Evolutionary conservation across 2,113 vertebrate genomes (phyloP), one percentile per base, ranked within the genome.

Genomic region (Acrocephalus arundinaceus): DNA sequence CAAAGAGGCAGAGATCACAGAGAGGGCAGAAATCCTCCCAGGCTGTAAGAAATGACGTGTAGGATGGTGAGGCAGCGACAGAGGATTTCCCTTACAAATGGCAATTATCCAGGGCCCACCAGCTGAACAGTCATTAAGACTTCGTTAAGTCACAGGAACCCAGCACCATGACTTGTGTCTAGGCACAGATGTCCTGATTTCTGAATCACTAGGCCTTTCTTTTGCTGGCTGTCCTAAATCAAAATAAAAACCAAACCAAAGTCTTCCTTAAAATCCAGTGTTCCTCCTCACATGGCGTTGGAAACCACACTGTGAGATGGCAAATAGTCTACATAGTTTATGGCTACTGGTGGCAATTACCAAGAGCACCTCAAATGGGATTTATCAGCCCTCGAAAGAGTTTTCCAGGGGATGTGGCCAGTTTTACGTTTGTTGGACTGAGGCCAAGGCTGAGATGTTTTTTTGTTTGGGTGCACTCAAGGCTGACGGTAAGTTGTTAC

Each of bases 311-410:
- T 49, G 35, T 57, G 45, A 52, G 73, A 28, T 52, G 70, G 73
- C 66, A 88, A 96, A 96, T 77, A 90, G 37, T 92, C 80, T 52
- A 18, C 88, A 86, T 95, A 92, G 57, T 88, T 96, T 65, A 57
- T 72, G 90, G 93, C 73, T 84, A 67, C 66, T 90, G 65, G 86
- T 89, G 89, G 49, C 52, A 85, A 79, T 74, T 75, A 75, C 61
- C 83, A 87, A 12, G 41, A 89, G 72, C 45, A 89, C 52, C 86
- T 96, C 76, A n/a, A 87, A 68, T 70, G 85, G 68, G 90, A 83
- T 83, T 92, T 88, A 72, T 94, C 91, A 92, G 72, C 88, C 25
- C 1, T 67, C 10, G 11, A 70, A 78, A 93, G 76, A 94, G 52
- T 68, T 96, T 92, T 86, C 41, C 61, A 90, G 79, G 90, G 76